Evolutionary conservation across 2,113 vertebrate species (phyloP).

Genomic region (Pelodiscus sinensis): DNA sequence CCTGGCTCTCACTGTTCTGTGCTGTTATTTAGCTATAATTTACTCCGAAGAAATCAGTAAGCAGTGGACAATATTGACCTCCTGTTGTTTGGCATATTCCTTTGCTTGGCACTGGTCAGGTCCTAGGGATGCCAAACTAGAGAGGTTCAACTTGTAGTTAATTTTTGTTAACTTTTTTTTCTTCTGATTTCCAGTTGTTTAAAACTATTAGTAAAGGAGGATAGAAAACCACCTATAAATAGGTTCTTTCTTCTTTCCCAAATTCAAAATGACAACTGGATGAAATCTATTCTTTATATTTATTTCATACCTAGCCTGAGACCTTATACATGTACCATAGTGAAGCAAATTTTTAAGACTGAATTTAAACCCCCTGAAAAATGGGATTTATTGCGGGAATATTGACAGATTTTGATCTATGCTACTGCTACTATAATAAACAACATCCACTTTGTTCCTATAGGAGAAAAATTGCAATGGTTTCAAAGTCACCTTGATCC

Average conservation of each 20-base stretch:
- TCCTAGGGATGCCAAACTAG: too few species aligned
- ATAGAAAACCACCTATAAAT: background rate
- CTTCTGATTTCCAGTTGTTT: background rate
- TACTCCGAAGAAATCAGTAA: too few species aligned
- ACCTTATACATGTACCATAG: rapidly evolving
- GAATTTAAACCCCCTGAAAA: background rate
- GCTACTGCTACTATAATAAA: background rate
- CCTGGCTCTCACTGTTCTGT: too few species aligned
- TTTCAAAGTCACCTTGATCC: slow-evolving; percentile 91
- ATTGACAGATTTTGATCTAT: background rate
- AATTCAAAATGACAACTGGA: background rate
- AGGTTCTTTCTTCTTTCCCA: background rate
- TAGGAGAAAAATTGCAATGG: slow-evolving; percentile 95
- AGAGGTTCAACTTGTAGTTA: too few species aligned
- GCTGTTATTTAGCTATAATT: too few species aligned
- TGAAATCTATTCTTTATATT: background rate
- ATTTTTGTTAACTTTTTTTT: background rate
- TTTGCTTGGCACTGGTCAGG: too few species aligned
- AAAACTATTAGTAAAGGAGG: background rate
- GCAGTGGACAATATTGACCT: too few species aligned
- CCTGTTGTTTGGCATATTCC: too few species aligned
- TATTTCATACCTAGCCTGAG: background rate
- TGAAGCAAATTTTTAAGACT: background rate
- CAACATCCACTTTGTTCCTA: slow-evolving; percentile 40
- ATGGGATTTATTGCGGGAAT: background rate